phyloP scores from a whole-genome alignment of 2,888 invertebrate species.

The Neria commutata region DNA sequence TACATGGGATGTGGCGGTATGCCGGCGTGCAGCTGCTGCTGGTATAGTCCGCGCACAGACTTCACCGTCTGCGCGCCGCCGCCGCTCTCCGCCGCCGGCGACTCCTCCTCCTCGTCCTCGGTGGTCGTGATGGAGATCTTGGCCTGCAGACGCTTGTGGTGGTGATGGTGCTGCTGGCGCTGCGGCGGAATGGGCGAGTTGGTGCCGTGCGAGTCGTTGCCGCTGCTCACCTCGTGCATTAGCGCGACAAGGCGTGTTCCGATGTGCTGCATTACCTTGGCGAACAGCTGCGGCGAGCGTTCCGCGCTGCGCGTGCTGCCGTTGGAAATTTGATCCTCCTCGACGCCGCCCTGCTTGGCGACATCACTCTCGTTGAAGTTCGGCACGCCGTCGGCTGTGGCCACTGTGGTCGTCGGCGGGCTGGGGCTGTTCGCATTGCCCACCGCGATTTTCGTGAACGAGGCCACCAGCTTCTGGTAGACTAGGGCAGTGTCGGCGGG shows the following conservation, averaged over 20 bases:
- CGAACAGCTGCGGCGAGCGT: slow-evolving; percentile 82
- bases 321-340: slow-evolving; percentile 52
- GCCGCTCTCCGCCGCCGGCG: slow-evolving; percentile 30
- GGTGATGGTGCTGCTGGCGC: slow-evolving; percentile 66
- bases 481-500: slow-evolving; percentile 80
- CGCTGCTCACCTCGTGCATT: slow-evolving; percentile 90
- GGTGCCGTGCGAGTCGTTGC: slow-evolving; percentile 65
- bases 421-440: slow-evolving; percentile 44
- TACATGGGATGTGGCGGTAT: slow-evolving; percentile 25
- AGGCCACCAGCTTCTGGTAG: slow-evolving; percentile 85
- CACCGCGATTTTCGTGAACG: slow-evolving; percentile 77
- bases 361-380: slow-evolving; percentile 47
- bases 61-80: slow-evolving; percentile 33
- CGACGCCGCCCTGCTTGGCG: slow-evolving; percentile 52
- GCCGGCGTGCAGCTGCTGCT: slow-evolving; percentile 39
- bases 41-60: slow-evolving; percentile 25
- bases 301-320: slow-evolving; percentile 59
- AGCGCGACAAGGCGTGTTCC: slow-evolving; percentile 84
- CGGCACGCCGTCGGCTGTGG: slow-evolving; percentile 50
- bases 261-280: slow-evolving; percentile 92
- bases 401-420: slow-evolving; percentile 34
- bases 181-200: slow-evolving; percentile 68
- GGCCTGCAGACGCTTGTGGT: slow-evolving; percentile 65
- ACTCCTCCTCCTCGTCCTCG: slow-evolving; percentile 61
- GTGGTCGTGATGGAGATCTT: slow-evolving; percentile 64